phyloP scores from a whole-genome alignment of 1,140 invertebrate species.

The Mya arenaria region DNA sequence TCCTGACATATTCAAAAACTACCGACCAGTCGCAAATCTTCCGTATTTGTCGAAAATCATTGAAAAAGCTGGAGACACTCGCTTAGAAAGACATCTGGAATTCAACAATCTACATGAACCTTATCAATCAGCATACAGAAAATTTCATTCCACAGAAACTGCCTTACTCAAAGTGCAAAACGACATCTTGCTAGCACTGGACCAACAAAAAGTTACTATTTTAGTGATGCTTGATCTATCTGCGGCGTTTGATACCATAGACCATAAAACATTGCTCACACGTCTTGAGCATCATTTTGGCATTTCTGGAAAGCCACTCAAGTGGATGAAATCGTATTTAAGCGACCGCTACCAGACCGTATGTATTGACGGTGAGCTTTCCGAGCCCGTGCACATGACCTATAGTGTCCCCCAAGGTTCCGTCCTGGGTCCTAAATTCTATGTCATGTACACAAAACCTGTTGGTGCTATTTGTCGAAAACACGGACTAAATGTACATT shows the following conservation, averaged over 20 bases:
- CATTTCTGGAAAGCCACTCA: not conserved
- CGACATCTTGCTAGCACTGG: slow-evolving; percentile 4
- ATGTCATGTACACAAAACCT: slow-evolving; percentile 31
- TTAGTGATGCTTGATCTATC: slow-evolving; percentile 18
- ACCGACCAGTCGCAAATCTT: slow-evolving; percentile 53
- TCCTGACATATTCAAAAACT: slow-evolving; percentile 45
- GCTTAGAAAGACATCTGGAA: slow-evolving; percentile 38
- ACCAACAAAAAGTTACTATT: not conserved
- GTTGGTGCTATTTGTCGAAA: slow-evolving; percentile 23
- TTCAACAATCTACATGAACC: slow-evolving; percentile 28
- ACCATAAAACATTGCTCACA: slow-evolving; percentile 3
- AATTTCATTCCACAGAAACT: slow-evolving; percentile 10
- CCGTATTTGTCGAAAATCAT: slow-evolving; percentile 53
- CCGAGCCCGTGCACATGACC: slow-evolving; percentile 8
- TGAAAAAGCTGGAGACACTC: slow-evolving; percentile 24
- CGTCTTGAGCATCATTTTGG: slow-evolving; percentile 20
- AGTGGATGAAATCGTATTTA: slow-evolving; percentile 37
- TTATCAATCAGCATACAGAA: slow-evolving; percentile 35
- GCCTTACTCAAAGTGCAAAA: slow-evolving; percentile 18
- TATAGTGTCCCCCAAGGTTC: slow-evolving; percentile 41
- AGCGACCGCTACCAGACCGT: slow-evolving; percentile 26
- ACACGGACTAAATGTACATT: slow-evolving; percentile 18
- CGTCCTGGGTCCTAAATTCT: slow-evolving; percentile 30
- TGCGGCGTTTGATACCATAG: slow-evolving; percentile 20
- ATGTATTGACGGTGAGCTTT: slow-evolving; percentile 10